phyloP scores from a whole-genome alignment of 2,113 vertebrate species.

The Eptesicus fuscus region DNA sequence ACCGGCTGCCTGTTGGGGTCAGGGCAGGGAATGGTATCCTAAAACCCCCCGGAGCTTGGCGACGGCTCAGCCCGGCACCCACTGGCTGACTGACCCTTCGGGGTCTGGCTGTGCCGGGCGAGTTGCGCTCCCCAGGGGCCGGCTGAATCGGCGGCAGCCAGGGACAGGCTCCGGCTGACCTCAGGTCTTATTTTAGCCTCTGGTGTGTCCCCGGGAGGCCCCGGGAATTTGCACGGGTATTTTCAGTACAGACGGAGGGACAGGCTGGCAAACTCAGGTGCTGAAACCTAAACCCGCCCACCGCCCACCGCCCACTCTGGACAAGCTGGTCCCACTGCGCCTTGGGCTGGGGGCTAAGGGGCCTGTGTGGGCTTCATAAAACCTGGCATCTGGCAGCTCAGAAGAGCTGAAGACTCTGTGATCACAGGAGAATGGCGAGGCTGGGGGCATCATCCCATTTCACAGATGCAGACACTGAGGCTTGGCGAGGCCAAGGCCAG shows the following conservation, averaged over 20 bases:
- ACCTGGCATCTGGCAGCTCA: neutral
- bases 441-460: neutral
- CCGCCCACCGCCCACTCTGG: neutral
- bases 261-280: slow-evolving; percentile 70
- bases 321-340: neutral
- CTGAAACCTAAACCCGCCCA: neutral
- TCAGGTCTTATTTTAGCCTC: slow-evolving; percentile 82
- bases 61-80: neutral
- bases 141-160: neutral
- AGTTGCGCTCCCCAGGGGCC: fast-evolving
- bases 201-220: slow-evolving; percentile 83
- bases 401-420: neutral
- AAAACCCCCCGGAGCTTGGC: fast-evolving
- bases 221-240: slow-evolving; percentile 81
- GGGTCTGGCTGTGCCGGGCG: neutral
- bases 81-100: neutral
- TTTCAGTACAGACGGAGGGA: slow-evolving; percentile 79
- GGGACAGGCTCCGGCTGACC: slow-evolving; percentile 70
- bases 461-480: neutral
- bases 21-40: neutral
- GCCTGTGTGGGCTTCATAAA: neutral
- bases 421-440: neutral
- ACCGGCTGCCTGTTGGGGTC: fast-evolving
- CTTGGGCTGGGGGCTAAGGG: neutral
- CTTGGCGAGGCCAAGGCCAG: neutral